phyloP scores from a whole-genome alignment of 2,797 vertebrate species.

The Linurgus olivaceus region DNA sequence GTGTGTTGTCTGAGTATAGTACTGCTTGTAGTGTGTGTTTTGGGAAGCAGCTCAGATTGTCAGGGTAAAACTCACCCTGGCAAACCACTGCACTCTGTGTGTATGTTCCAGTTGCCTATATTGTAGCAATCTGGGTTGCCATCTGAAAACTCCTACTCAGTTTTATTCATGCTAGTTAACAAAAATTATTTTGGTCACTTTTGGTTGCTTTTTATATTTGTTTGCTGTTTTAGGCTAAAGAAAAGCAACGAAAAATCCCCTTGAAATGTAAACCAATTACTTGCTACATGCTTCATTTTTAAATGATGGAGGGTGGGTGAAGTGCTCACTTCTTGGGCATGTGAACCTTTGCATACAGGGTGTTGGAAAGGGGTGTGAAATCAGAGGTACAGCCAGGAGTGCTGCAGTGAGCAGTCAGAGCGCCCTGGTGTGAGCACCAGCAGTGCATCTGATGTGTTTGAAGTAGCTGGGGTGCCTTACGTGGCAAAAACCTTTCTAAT shows the following conservation, averaged over 20 bases:
- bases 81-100: not conserved
- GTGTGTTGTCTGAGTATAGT: not conserved
- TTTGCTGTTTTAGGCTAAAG: not conserved
- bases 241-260: not conserved
- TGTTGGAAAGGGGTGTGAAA: not conserved
- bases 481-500: not conserved
- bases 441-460: rapidly evolving
- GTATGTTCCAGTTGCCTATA: not conserved
- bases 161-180: not conserved
- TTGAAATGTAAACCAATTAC: not conserved
- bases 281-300: not conserved
- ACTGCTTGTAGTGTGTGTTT: not conserved
- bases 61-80: not conserved
- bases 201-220: not conserved
- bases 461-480: not conserved
- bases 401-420: rapidly evolving
- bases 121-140: not conserved
- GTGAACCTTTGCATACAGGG: rapidly evolving
- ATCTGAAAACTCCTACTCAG: not conserved
- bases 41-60: not conserved
- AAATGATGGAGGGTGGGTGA: not conserved
- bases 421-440: rapidly evolving
- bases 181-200: not conserved
- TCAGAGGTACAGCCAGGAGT: not conserved
- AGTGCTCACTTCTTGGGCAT: not conserved